Base-by-base conservation (phyloP, 2,888 invertebrate genomes). In the Pegoplata infirma region DNA sequence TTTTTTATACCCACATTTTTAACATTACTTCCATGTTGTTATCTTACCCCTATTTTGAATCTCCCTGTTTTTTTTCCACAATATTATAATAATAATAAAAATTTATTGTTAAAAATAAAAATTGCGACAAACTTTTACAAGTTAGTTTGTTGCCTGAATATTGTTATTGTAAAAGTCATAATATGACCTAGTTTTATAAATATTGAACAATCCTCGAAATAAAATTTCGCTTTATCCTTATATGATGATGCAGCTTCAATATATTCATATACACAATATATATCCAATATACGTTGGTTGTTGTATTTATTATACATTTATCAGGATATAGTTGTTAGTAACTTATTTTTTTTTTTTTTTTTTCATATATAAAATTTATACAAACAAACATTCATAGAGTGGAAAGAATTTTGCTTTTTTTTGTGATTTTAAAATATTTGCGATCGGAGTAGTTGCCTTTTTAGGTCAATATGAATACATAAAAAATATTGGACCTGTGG, bases 131-230 rank as follows among this genome's bases (percentile, higher is more conserved):
- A 72, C 40, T 68, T 59, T 69, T 80, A 61, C 49, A 44, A 64
- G 28, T 71, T 55, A 61, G 55, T 53, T n/a, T 76, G 51, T 58
- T 71, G 36, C 2, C 12, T 36, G 36, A 23, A 32, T 44, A 40
- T 46, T 66, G 49, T 16, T 67, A 47, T 40, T 67, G 56, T 66
- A n/a, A n/a, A n/a, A n/a, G n/a, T n/a, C n/a, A n/a, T n/a, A n/a
- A n/a, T n/a, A 56, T 78, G 78, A 74, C 78, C 74, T 14, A 69
- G 69, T 78, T 78, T 78, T 53, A 36, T 36, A 69, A 47, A 69
- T 73, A 69, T 69, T 78, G 64, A 49, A 49, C 5, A 53, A 49
- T 59, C 53, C 63, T 56, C 36, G 3, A 63, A 47, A 66, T 16
- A 46, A 75, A 67, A 40, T 49, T 53, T 19, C 49, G 40, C 49